These are phyloP conservation scores for Harpagoxenus sublaevis DNA, from an alignment of 2,888 invertebrate species.

Conservation along the genomic window DNA sequence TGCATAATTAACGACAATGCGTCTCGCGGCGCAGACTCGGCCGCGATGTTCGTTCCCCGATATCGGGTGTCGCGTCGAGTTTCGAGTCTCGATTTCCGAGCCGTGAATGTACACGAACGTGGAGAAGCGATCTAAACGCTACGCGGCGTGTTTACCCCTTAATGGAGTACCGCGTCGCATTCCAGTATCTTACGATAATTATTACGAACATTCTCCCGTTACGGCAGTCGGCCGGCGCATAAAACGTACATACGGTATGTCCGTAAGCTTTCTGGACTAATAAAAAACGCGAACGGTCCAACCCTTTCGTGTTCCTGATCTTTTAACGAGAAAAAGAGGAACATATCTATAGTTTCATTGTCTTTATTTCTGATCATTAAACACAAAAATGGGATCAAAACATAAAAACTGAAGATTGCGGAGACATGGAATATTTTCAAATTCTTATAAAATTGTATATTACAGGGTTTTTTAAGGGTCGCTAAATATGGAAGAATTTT, in stretches of 20 bases:
- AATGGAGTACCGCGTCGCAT: constrained; percentile 25
- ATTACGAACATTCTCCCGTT: constrained; percentile 8
- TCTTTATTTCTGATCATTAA: background rate
- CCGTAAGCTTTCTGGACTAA: background rate
- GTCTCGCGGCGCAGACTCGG: constrained; percentile 62
- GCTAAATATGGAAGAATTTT: background rate
- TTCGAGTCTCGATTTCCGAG: constrained; percentile 30
- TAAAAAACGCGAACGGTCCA: background rate
- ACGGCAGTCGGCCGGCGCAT: background rate
- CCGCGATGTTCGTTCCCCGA: constrained; percentile 24
- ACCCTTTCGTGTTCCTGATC: background rate
- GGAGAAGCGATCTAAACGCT: background rate
- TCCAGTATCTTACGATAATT: constrained; percentile 34
- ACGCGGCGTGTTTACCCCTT: constrained; percentile 1
- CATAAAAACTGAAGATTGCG: background rate
- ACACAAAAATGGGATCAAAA: background rate
- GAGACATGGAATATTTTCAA: background rate
- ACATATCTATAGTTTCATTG: background rate
- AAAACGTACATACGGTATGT: background rate
- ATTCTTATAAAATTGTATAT: background rate
- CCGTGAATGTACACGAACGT: background rate
- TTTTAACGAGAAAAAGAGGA: background rate
- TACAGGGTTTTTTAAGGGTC: background rate
- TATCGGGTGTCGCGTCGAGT: constrained; percentile 60
- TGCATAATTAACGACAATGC: constrained; percentile 80